phyloP scores from a whole-genome alignment of 2,888 invertebrate genomes.

The Drosophila limbata region DNA sequence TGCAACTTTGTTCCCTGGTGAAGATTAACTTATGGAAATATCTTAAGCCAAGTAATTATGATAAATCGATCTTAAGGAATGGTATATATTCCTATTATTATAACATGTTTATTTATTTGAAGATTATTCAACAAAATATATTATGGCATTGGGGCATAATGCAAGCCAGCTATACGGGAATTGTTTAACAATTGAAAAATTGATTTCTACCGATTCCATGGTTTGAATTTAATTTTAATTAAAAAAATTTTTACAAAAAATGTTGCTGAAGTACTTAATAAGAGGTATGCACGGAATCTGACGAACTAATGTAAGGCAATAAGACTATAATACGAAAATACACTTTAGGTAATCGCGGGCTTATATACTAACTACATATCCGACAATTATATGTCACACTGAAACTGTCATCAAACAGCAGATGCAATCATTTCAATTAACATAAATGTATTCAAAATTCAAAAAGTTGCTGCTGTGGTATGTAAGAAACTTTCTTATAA shows the following conservation, averaged over 20 bases:
- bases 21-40: conserved; percentile 11
- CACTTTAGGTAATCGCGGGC: no score
- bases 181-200: background rate
- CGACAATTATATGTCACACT: background rate
- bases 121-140: background rate
- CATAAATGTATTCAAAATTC: background rate
- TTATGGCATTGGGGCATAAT: background rate
- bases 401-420: background rate
- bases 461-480: background rate
- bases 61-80: background rate
- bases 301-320: background rate
- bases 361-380: background rate
- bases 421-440: background rate
- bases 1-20: conserved; percentile 34
- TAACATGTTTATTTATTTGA: no score
- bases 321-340: background rate
- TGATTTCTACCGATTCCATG: background rate
- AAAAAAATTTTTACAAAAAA: background rate
- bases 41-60: background rate
- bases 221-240: conserved; percentile 1
- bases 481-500: background rate
- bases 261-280: background rate
- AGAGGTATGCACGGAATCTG: background rate
- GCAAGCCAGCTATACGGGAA: background rate
- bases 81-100: no score